These are phyloP conservation scores for Falco cherrug DNA, from an alignment of 2,797 vertebrate genomes.

Conservation along the genomic window DNA sequence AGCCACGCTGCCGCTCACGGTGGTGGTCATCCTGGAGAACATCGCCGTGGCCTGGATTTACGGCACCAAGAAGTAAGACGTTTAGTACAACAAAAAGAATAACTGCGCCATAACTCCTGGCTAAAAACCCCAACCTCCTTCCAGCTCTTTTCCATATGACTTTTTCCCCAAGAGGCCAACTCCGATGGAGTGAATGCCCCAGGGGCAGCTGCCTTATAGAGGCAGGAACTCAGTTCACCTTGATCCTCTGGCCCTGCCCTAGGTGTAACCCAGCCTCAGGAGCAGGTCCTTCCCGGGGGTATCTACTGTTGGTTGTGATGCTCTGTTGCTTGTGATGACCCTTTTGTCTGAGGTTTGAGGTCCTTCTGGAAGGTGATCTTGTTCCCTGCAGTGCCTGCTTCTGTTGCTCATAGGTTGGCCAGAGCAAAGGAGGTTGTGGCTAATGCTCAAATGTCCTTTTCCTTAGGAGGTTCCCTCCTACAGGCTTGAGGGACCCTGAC, in stretches of 20 bases:
- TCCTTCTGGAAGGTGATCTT: not conserved
- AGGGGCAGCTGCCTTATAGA: not conserved
- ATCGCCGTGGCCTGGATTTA: slow-evolving; percentile 94
- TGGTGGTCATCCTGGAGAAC: slow-evolving; percentile 95
- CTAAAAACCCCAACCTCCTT: not conserved
- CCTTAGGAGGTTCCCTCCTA: not conserved
- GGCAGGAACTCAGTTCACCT: not conserved
- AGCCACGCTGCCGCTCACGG: slow-evolving; percentile 89
- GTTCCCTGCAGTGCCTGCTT: not conserved
- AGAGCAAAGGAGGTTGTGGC: not conserved
- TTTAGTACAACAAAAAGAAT: not conserved
- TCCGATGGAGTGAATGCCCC: not conserved
- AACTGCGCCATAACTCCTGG: not conserved
- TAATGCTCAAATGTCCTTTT: not conserved
- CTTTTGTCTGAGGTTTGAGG: not conserved
- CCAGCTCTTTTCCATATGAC: not conserved
- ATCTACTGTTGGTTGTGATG: not conserved
- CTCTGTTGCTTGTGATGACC: not conserved
- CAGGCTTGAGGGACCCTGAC: not conserved
- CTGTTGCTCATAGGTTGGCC: not conserved
- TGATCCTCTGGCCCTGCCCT: not conserved
- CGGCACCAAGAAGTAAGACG: slow-evolving; percentile 90
- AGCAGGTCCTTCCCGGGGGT: not conserved
- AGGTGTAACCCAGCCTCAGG: not conserved
- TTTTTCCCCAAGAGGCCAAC: not conserved